Conservation (phyloP, 1,140 invertebrate species). For the Belonocnema kinseyi region DNA sequence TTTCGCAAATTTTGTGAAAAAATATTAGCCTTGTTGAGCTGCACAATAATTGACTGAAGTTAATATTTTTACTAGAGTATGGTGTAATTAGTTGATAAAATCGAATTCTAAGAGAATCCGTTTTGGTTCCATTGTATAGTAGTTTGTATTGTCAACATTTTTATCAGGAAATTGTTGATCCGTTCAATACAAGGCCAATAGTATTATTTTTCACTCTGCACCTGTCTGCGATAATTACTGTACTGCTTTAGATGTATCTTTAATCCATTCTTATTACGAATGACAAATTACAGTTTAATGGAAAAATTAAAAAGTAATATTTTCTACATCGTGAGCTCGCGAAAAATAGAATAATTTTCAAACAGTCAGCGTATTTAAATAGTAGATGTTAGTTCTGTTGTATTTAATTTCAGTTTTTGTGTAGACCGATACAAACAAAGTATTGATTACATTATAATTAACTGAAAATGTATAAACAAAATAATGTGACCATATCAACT, state of each 20-base stretch:
- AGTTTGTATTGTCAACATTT: neutral
- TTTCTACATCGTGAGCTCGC: neutral
- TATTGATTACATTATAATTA: too few species aligned
- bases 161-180: neutral
- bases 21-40: constrained; percentile 17
- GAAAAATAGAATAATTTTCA: neutral
- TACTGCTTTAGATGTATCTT: constrained; percentile 20
- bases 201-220: neutral
- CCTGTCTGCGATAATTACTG: neutral
- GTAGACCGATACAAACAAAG: too few species aligned
- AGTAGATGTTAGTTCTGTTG: neutral
- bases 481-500: constrained; percentile 13
- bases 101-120: too few species aligned
- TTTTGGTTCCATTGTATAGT: neutral
- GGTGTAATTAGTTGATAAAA: too few species aligned
- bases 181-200: neutral
- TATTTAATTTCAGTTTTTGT: neutral
- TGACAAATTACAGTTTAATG: constrained; percentile 4
- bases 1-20: neutral
- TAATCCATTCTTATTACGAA: neutral
- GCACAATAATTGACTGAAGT: neutral
- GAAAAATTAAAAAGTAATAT: neutral
- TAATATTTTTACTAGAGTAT: too few species aligned
- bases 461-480: too few species aligned
- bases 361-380: too few species aligned